Conservation (phyloP, 1,140 invertebrate genomes). For the Meloidogyne floridensis region DNA sequence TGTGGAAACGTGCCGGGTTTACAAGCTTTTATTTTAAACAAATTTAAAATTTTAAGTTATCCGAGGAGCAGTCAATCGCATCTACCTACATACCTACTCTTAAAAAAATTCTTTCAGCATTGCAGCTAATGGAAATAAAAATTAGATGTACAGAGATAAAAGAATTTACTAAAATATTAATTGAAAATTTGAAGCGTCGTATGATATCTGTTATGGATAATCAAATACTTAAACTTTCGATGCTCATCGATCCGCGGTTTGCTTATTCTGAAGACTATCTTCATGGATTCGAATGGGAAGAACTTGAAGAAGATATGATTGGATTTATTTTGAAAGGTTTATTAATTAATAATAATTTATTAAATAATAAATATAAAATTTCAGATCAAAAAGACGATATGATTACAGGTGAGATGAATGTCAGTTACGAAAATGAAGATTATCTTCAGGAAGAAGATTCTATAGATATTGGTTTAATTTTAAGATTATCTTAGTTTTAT, state of each 20-base stretch:
- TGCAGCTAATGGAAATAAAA: neutral
- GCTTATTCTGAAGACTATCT: neutral
- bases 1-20: neutral
- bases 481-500: no score
- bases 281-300: neutral
- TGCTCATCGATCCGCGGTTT: constrained; percentile 8
- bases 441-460: neutral
- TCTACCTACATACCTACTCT: neutral
- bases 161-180: neutral
- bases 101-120: constrained; percentile 4
- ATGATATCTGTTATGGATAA: neutral
- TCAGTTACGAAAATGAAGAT: neutral
- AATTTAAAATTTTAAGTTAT: no score
- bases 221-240: neutral
- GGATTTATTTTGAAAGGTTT: neutral
- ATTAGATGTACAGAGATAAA: neutral
- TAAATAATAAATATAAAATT: neutral
- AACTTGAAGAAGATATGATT: neutral
- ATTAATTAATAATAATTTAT: neutral
- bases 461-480: neutral
- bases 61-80: neutral
- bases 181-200: constrained; percentile 2
- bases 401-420: neutral
- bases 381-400: neutral
- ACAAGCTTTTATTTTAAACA: neutral